These are phyloP conservation scores for Gymnopithys bicolor DNA, from an alignment of 2,797 vertebrate species.

Conservation along the genomic window DNA sequence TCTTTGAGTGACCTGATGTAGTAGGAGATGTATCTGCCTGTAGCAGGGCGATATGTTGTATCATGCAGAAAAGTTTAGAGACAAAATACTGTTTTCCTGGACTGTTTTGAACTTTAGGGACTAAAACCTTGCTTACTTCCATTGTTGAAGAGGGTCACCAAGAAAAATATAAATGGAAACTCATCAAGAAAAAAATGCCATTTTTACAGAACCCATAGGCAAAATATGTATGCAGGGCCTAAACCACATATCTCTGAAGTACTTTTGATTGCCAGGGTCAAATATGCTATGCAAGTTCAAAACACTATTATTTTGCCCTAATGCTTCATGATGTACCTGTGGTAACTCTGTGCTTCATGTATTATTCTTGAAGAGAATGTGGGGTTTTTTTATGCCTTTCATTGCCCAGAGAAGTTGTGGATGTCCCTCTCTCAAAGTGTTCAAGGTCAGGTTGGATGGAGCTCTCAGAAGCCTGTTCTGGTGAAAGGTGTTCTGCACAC, in stretches of 20 bases:
- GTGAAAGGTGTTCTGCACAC: not conserved
- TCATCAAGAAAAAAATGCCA: not conserved
- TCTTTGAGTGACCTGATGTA: not conserved
- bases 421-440: too few species aligned
- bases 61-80: not conserved
- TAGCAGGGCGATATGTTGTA: not conserved
- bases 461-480: not conserved
- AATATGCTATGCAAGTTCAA: not conserved
- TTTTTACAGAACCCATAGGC: not conserved
- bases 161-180: not conserved
- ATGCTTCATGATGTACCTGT: not conserved
- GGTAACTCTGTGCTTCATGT: not conserved
- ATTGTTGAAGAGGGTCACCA: not conserved
- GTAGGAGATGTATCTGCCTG: not conserved
- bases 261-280: not conserved
- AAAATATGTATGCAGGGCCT: not conserved
- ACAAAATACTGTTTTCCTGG: not conserved
- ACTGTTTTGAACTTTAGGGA: not conserved
- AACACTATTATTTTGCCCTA: not conserved
- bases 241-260: not conserved
- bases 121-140: not conserved
- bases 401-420: not conserved
- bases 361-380: not conserved
- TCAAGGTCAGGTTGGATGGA: not conserved
- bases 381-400: not conserved